Evolutionary conservation across 2,888 invertebrate species (phyloP).

Genomic region (Eristalinus sepulchralis): DNA sequence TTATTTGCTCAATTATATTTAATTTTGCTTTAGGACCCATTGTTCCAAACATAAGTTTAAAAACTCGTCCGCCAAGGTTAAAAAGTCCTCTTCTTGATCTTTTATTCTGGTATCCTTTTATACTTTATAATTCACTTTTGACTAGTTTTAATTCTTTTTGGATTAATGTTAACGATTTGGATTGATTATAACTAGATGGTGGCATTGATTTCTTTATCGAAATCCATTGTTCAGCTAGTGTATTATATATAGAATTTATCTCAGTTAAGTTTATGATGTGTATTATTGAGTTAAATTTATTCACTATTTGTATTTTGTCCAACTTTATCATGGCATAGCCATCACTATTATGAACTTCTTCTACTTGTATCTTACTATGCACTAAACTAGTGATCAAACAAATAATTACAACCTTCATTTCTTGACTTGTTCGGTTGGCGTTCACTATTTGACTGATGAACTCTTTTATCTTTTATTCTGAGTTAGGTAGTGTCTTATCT

Average conservation of each 20-base stretch:
- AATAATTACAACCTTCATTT: constrained; percentile 12
- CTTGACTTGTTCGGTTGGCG: neutral
- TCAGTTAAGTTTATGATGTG: no score
- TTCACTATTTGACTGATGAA: neutral
- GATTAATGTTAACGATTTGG: constrained; percentile 9
- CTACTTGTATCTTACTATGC: neutral
- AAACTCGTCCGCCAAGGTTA: constrained; percentile 14
- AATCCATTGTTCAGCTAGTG: constrained; percentile 5
- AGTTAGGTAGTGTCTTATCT: neutral
- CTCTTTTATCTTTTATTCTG: neutral
- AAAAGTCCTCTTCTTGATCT: constrained; percentile 5
- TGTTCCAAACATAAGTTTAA: constrained; percentile 10
- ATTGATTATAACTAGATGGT: constrained; percentile 1
- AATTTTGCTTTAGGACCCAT: constrained; percentile 5
- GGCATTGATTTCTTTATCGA: constrained; percentile 8
- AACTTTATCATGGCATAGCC: constrained; percentile 3
- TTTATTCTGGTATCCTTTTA: constrained; percentile 15
- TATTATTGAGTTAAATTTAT: no score
- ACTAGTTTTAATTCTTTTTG: constrained; percentile 7
- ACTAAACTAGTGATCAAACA: neutral
- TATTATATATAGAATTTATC: constrained; percentile 3
- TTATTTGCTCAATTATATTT: neutral
- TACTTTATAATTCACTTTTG: constrained; percentile 14
- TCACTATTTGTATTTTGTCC: no score
- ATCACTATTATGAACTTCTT: neutral